Conservation (phyloP, 2,797 vertebrate species). For the Buceros bicornis region DNA sequence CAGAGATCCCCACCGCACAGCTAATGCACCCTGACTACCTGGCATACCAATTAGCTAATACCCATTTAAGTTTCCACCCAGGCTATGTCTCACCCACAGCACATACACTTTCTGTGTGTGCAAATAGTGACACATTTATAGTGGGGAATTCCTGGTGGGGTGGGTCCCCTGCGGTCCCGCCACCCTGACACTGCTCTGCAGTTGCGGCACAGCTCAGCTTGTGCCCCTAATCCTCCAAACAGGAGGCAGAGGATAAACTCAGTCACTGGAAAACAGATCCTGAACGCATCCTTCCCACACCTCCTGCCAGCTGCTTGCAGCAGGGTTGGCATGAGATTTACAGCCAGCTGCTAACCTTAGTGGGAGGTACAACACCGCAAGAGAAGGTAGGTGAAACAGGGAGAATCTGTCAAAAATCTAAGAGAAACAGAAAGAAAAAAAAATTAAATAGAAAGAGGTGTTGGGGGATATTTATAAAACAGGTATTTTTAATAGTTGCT, state of each 20-base stretch:
- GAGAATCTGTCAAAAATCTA: constrained; percentile 37
- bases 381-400: constrained; percentile 47
- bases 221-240: neutral
- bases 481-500: constrained; percentile 76
- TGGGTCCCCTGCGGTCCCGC: fast-evolving
- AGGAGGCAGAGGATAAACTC: constrained; percentile 16
- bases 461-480: constrained; percentile 73
- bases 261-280: constrained; percentile 7
- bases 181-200: neutral
- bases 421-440: neutral
- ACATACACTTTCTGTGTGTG: fast-evolving
- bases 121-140: neutral
- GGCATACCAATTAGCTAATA: neutral
- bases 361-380: constrained; percentile 16
- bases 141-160: neutral
- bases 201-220: neutral
- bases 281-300: constrained; percentile 37
- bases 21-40: neutral
- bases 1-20: neutral
- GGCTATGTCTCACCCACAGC: neutral
- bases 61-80: neutral
- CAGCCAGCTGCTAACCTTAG: constrained; percentile 56
- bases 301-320: constrained; percentile 61
- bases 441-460: constrained; percentile 49
- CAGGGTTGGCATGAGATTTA: constrained; percentile 37